These are phyloP conservation scores for Eucriotettix oculatus DNA, from an alignment of 2,888 invertebrate species.

Conservation along the genomic window DNA sequence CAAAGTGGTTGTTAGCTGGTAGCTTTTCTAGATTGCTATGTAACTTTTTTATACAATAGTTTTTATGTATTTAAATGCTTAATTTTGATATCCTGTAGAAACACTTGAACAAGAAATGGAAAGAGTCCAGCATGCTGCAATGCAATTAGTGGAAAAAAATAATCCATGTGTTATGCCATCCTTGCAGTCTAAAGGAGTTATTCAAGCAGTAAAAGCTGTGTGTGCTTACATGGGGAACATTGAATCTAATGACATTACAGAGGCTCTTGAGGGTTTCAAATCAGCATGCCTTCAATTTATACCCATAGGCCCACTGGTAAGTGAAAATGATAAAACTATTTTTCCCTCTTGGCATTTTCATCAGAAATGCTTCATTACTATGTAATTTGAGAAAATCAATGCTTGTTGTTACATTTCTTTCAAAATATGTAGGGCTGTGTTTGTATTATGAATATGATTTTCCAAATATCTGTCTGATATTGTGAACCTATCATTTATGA, in stretches of 20 bases:
- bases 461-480: no score
- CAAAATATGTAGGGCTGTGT: no score
- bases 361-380: no score
- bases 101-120: conserved; percentile 69
- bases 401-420: no score
- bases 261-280: conserved; percentile 49
- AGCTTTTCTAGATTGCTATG: no score
- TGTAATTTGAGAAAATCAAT: no score
- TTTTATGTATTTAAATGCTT: no score
- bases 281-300: conserved; percentile 34
- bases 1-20: no score
- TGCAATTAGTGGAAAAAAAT: conserved; percentile 34
- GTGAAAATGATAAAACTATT: neutral
- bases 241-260: conserved; percentile 73
- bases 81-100: conserved; percentile 33
- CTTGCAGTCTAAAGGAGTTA: conserved; percentile 52
- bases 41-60: no score
- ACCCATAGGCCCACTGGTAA: neutral
- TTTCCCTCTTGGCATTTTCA: no score
- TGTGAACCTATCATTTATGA: no score
- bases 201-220: conserved; percentile 84
- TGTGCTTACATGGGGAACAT: conserved; percentile 77
- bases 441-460: no score
- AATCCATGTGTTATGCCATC: conserved; percentile 21
- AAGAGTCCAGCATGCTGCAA: conserved; percentile 48